Percentiles rank a stretch among this genome's conserved stretches.
phyloP scores from a whole-genome alignment of 2,113 vertebrate genomes.

The Solea senegalensis region DNA sequence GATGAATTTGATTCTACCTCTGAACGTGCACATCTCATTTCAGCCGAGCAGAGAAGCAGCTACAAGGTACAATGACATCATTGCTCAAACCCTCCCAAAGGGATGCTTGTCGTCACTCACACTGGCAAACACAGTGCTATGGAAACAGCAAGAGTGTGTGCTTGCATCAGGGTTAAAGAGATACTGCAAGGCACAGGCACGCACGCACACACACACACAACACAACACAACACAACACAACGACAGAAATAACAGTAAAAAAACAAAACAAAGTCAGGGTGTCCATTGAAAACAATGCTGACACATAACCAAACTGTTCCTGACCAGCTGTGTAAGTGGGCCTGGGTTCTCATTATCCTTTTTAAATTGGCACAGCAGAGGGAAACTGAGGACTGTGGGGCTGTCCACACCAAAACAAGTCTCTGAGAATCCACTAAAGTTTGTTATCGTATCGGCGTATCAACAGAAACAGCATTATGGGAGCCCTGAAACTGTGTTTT shows the following conservation, averaged over 20 bases:
- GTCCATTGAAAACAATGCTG: slow-evolving; percentile 54
- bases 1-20: slow-evolving; percentile 16
- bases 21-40: slow-evolving; percentile 42
- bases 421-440: too few relatives aligned
- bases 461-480: too few relatives aligned
- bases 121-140: slow-evolving; percentile 63
- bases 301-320: slow-evolving; percentile 46
- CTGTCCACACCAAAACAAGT: too few relatives aligned
- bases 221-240: not conserved
- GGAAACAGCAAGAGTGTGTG: slow-evolving; percentile 64
- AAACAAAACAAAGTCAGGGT: slow-evolving; percentile 48
- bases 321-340: slow-evolving; percentile 29
- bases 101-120: slow-evolving; percentile 69
- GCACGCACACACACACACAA: slow-evolving; percentile 23
- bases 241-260: slow-evolving; percentile 39
- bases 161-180: slow-evolving; percentile 39
- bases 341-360: slow-evolving; percentile 37
- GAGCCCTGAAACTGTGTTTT: too few relatives aligned
- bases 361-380: slow-evolving; percentile 29
- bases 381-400: slow-evolving; percentile 19
- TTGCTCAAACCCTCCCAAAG: slow-evolving; percentile 60
- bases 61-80: slow-evolving; percentile 72
- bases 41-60: slow-evolving; percentile 49
- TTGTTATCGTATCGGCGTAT: too few relatives aligned
- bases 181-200: slow-evolving; percentile 28